Conservation (phyloP, 2,888 invertebrate species). For the Timema podura region DNA sequence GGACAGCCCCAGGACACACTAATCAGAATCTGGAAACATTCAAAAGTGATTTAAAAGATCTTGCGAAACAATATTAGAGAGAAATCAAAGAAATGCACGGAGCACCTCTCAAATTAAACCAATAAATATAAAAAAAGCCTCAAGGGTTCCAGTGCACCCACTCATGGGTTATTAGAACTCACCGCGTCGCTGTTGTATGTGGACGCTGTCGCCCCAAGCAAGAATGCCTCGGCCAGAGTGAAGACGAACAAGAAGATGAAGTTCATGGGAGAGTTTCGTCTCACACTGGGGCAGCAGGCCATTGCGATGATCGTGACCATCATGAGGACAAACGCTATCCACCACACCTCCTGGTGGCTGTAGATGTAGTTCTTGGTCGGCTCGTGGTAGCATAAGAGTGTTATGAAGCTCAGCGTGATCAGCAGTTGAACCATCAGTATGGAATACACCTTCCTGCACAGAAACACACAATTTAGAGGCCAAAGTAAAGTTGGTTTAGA, state of each 20-base stretch:
- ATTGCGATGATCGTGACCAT: conserved; percentile 75
- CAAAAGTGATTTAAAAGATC: too few relatives aligned
- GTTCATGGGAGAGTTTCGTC: conserved; percentile 81
- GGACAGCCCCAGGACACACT: too few relatives aligned
- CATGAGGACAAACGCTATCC: conserved; percentile 61
- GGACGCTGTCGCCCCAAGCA: conserved; percentile 69
- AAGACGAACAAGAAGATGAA: conserved; percentile 83
- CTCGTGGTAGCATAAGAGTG: conserved; percentile 66
- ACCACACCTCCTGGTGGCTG: conserved; percentile 57
- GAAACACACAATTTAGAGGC: conserved; percentile 30
- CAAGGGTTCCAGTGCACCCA: background rate
- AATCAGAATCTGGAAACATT: too few relatives aligned
- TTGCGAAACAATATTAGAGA: too few relatives aligned
- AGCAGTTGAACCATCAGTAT: conserved; percentile 79
- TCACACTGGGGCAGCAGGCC: conserved; percentile 80
- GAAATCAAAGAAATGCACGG: background rate
- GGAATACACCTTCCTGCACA: conserved; percentile 72
- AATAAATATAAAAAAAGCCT: background rate
- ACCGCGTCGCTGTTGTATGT: conserved; percentile 62
- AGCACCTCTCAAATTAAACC: background rate
- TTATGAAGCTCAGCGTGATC: conserved; percentile 73
- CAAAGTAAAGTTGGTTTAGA: too few relatives aligned
- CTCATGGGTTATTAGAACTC: conserved; percentile 35
- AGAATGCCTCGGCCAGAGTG: conserved; percentile 75
- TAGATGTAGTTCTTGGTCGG: conserved; percentile 59